phyloP scores from a whole-genome alignment of 2,888 invertebrate genomes.

The Lypha dubia region DNA sequence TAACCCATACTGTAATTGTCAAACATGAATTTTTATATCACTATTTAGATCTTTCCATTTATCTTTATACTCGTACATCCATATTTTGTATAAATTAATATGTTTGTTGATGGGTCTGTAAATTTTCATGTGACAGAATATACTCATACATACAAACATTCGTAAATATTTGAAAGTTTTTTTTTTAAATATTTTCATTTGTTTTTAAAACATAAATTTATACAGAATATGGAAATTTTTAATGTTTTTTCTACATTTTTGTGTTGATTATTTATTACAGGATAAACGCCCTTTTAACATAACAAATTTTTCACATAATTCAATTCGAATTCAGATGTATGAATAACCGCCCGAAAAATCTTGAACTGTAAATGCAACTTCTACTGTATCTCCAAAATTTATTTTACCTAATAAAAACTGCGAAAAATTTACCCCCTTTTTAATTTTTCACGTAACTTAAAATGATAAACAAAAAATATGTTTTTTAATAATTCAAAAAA shows the following conservation, averaged over 20 bases:
- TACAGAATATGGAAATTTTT: background rate
- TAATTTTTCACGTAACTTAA: background rate
- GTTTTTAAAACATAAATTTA: background rate
- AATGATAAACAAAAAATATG: too few species aligned
- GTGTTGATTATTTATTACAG: too few species aligned
- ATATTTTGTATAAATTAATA: background rate
- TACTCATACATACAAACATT: conserved; percentile 3
- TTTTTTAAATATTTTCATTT: background rate
- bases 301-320: too few species aligned
- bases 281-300: too few species aligned
- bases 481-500: conserved; percentile 6
- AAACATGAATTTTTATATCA: conserved; percentile 7
- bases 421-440: background rate
- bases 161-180: conserved; percentile 21
- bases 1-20: background rate
- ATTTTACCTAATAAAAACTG: too few species aligned
- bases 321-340: too few species aligned
- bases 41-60: background rate
- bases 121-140: conserved; percentile 50
- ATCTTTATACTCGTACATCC: background rate
- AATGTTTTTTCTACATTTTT: too few species aligned
- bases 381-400: too few species aligned
- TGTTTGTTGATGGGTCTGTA: conserved; percentile 17
- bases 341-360: too few species aligned
- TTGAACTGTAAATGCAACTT: too few species aligned